These are phyloP conservation scores for Lasioglossum calceatum DNA, from an alignment of 2,888 invertebrate genomes.

Conservation along the genomic window DNA sequence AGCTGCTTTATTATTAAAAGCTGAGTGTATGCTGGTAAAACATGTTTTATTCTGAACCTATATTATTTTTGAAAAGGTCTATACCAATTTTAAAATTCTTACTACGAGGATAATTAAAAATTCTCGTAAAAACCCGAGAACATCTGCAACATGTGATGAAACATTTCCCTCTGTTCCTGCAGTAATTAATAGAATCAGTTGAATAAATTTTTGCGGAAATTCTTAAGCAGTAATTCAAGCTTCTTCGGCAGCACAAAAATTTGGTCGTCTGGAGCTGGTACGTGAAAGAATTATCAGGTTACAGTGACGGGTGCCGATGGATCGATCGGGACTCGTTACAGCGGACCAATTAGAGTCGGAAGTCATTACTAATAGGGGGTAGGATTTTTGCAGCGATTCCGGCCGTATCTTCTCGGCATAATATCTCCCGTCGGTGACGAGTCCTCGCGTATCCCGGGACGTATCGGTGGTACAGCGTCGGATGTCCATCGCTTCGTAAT, in stretches of 20 bases:
- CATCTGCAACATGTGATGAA: background rate
- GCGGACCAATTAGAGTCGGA: constrained; percentile 55
- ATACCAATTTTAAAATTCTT: background rate
- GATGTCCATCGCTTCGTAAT: constrained; percentile 71
- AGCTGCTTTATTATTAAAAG: background rate
- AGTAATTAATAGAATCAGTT: background rate
- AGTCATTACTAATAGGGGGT: constrained; percentile 24
- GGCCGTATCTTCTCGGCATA: constrained; percentile 34
- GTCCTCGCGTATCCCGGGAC: constrained; percentile 38
- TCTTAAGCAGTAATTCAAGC: background rate
- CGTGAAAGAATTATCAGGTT: constrained; percentile 31
- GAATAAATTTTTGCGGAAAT: background rate
- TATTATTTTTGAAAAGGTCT: background rate
- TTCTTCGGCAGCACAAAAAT: background rate
- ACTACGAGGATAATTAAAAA: background rate
- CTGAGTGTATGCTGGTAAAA: background rate
- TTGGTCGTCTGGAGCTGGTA: background rate
- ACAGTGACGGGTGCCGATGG: background rate
- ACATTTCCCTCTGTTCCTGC: background rate
- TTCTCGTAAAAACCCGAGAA: background rate
- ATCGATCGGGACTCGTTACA: constrained; percentile 38
- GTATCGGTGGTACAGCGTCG: constrained; percentile 51
- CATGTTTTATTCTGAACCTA: background rate
- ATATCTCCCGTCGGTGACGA: constrained; percentile 45
- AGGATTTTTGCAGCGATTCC: constrained; percentile 39